Conservation (phyloP, 2,888 invertebrate species). For the Antitype chi region DNA sequence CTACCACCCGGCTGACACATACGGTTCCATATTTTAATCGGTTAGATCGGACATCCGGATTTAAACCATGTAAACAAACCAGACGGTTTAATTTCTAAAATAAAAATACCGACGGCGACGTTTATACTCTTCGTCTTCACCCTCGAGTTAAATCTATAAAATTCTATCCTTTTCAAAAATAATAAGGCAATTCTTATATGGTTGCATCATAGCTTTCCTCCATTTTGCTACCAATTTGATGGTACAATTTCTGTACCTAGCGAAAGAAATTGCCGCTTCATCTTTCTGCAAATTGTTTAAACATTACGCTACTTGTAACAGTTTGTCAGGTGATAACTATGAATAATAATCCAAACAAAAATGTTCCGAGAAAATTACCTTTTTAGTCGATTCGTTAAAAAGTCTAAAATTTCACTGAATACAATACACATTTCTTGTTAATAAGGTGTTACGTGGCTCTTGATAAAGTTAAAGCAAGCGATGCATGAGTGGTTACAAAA, state of each 20-base stretch:
- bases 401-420: background rate
- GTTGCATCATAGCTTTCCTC: background rate
- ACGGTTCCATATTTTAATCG: no score
- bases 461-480: constrained; percentile 4
- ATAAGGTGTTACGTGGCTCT: background rate
- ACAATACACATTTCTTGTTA: constrained; percentile 30
- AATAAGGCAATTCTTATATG: background rate
- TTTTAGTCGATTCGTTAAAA: background rate
- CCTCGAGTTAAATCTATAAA: background rate
- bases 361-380: constrained; percentile 44
- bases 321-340: constrained; percentile 41
- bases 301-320: background rate
- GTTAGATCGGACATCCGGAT: no score
- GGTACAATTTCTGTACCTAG: background rate
- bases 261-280: background rate
- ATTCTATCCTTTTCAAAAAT: constrained; percentile 1
- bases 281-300: constrained; percentile 24
- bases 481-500: constrained; percentile 16
- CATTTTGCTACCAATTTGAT: background rate
- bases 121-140: background rate
- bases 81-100: no score
- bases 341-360: constrained; percentile 52
- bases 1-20: no score
- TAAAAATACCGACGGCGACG: no score
- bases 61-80: no score